A percentile compares a stretch with the other conserved stretches of the same genome.
phyloP scores from a whole-genome alignment of 1,140 invertebrate species.

The Argopecten irradians region DNA sequence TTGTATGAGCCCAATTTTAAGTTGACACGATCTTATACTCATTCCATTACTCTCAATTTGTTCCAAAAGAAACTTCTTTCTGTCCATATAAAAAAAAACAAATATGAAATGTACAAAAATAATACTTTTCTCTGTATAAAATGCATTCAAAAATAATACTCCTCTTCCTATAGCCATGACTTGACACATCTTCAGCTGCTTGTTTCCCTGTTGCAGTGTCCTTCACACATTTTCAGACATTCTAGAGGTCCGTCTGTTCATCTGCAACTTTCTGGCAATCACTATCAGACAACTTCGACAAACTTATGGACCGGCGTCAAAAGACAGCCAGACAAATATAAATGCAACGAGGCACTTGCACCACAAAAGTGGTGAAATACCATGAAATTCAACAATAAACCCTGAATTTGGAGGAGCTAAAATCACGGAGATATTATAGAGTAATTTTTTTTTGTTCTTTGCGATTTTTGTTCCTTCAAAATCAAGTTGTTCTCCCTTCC shows the following conservation, averaged over 20 bases:
- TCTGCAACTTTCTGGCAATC: neutral
- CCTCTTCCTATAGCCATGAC: constrained; percentile 46
- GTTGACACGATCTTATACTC: constrained; percentile 15
- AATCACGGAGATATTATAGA: constrained; percentile 9
- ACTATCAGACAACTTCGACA: constrained; percentile 28
- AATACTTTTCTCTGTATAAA: constrained; percentile 71
- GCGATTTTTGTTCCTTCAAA: neutral
- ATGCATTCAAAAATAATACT: constrained; percentile 70
- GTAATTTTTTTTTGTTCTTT: neutral
- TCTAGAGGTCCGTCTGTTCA: neutral
- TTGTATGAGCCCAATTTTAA: constrained; percentile 17
- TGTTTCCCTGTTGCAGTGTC: constrained; percentile 47
- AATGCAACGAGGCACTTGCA: constrained; percentile 51
- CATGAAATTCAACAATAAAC: constrained; percentile 38
- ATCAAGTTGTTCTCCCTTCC: neutral
- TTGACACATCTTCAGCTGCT: constrained; percentile 56
- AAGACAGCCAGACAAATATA: constrained; percentile 53
- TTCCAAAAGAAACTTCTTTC: constrained; percentile 18
- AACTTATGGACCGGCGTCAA: constrained; percentile 50
- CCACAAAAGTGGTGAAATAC: constrained; percentile 40
- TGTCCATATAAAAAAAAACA: constrained; percentile 60
- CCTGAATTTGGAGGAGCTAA: neutral
- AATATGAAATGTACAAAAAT: constrained; percentile 73
- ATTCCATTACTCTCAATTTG: neutral
- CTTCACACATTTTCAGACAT: neutral